These are phyloP conservation scores for Trididemnum clinides DNA, from an alignment of 23 tunicate genomes.

Conservation along the genomic window DNA sequence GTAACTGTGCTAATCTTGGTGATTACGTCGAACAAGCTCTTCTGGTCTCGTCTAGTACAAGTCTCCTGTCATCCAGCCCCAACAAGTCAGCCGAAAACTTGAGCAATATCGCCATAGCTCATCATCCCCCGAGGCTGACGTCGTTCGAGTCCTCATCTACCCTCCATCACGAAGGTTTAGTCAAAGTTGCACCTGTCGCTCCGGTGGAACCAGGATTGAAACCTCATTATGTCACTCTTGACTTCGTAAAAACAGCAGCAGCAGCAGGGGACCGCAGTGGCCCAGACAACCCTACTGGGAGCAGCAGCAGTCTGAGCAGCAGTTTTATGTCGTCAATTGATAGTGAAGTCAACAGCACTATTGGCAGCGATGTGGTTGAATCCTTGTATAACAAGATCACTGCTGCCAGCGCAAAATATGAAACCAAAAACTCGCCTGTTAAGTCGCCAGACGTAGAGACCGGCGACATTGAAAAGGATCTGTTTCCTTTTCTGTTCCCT, in stretches of 20 bases:
- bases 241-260: conserved; percentile 63
- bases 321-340: conserved; percentile 56
- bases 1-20: conserved; percentile 23
- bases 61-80: conserved; percentile 28
- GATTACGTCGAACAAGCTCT: conserved; percentile 66
- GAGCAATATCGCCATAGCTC: background rate
- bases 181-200: background rate
- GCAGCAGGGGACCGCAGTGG: conserved; percentile 31
- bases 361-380: conserved; percentile 71
- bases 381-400: conserved; percentile 51
- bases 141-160: conserved; percentile 64
- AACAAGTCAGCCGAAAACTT: background rate
- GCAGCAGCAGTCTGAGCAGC: conserved; percentile 68
- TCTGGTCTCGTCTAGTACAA: conserved; percentile 23
- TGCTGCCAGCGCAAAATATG: conserved; percentile 7
- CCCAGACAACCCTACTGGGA: conserved; percentile 10
- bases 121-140: conserved; percentile 40
- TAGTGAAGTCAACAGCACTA: conserved; percentile 66
- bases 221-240: conserved; percentile 59
- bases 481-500: conserved; percentile 57
- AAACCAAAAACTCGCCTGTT: conserved; percentile 1
- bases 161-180: conserved; percentile 42
- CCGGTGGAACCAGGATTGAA: background rate
- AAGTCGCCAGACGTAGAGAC: conserved; percentile 29
- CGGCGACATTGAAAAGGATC: conserved; percentile 62